These are phyloP conservation scores for Hipparchia semele DNA, from an alignment of 2,888 invertebrate species.

Conservation along the genomic window DNA sequence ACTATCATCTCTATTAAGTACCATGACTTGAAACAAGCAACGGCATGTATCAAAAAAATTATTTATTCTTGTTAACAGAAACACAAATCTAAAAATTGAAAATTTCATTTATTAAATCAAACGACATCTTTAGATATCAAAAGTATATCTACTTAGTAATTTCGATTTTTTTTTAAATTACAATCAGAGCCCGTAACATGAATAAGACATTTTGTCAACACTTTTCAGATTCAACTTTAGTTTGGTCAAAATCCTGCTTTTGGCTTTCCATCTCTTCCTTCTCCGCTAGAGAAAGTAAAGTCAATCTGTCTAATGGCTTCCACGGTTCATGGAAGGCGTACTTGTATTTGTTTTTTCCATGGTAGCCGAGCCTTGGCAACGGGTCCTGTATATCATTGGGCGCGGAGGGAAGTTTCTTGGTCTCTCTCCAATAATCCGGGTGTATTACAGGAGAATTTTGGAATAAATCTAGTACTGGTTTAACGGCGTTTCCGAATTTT, in stretches of 20 bases:
- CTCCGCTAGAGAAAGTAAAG: conserved; percentile 65
- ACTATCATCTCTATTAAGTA: no score
- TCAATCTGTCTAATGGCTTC: conserved; percentile 67
- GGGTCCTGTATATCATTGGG: conserved; percentile 47
- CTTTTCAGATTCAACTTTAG: conserved; percentile 41
- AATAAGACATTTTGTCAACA: conserved; percentile 35
- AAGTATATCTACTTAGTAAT: neutral
- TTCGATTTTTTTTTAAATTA: neutral
- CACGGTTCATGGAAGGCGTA: conserved; percentile 77
- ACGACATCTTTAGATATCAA: conserved; percentile 16
- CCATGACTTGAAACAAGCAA: no score
- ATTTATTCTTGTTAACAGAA: neutral
- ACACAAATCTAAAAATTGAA: neutral
- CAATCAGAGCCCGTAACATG: conserved; percentile 62
- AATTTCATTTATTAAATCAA: conserved; percentile 15
- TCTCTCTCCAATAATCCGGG: conserved; percentile 67
- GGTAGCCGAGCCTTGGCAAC: conserved; percentile 66
- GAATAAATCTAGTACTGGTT: conserved; percentile 57
- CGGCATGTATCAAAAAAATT: no score
- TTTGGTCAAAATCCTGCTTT: conserved; percentile 41
- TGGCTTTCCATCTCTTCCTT: conserved; percentile 45
- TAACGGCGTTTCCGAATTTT: conserved; percentile 24
- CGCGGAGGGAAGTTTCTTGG: conserved; percentile 44
- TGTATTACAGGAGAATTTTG: conserved; percentile 63
- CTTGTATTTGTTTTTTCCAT: conserved; percentile 67